Percentiles rank a stretch among this genome's conserved stretches.
Evolutionary conservation across 2,888 invertebrate species (phyloP).

Genomic region (Dioctria linearis): DNA sequence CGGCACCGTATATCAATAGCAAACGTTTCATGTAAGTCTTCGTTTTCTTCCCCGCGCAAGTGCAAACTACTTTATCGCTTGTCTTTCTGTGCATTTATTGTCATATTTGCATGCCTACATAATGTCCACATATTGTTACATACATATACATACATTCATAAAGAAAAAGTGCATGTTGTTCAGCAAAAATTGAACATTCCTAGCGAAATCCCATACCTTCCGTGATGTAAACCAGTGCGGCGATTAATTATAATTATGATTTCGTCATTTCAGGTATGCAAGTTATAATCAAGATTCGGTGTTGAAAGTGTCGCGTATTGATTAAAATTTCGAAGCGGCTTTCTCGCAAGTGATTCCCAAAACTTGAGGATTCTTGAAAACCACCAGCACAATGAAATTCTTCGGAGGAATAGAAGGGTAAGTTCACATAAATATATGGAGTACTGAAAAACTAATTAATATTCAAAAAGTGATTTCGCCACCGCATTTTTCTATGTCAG

Average conservation of each 20-base stretch:
- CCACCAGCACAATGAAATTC: neutral
- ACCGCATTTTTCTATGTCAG: neutral
- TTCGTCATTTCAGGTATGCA: constrained; percentile 36
- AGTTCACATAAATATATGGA: neutral
- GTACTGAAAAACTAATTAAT: neutral
- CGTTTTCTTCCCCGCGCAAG: neutral
- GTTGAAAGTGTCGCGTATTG: constrained; percentile 20
- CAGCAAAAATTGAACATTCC: constrained; percentile 11
- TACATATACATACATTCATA: neutral
- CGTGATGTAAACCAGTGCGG: constrained; percentile 6
- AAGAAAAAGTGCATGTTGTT: neutral
- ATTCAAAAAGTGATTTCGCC: neutral
- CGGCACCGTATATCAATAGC: neutral
- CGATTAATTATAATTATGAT: neutral
- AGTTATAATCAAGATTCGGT: constrained; percentile 15
- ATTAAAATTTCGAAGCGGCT: neutral
- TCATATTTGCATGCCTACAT: neutral
- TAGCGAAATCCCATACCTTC: neutral
- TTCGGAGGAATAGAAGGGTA: constrained; percentile 43
- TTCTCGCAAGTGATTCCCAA: neutral
- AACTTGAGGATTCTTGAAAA: neutral
- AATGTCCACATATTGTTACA: neutral
- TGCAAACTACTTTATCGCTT: neutral
- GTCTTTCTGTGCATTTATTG: neutral
- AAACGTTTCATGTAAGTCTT: neutral